These are phyloP conservation scores for Microcebus jonahi DNA, from an alignment of 2,113 vertebrate genomes.

Conservation along the genomic window DNA sequence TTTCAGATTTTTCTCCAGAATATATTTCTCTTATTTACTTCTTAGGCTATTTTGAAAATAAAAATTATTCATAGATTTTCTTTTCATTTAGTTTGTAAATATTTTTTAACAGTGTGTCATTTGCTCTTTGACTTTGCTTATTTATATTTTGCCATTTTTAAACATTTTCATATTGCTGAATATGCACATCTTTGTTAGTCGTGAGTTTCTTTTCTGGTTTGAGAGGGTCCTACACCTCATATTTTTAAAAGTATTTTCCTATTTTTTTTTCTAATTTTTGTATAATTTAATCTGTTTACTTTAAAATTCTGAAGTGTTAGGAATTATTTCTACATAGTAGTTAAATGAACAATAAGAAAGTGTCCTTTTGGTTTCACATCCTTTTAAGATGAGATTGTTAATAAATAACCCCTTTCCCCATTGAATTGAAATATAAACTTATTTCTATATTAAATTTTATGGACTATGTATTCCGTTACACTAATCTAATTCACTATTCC, in stretches of 20 bases:
- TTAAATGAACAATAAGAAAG: neutral
- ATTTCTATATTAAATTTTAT: neutral
- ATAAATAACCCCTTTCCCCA: neutral
- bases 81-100: neutral
- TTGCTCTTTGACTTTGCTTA: neutral
- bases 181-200: neutral
- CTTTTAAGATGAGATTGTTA: neutral
- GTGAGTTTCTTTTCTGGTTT: neutral
- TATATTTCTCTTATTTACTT: neutral
- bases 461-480: neutral
- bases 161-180: neutral
- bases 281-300: neutral
- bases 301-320: neutral
- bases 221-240: accelerated
- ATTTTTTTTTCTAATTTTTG: neutral
- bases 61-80: neutral
- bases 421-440: neutral
- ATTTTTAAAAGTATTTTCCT: neutral
- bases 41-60: neutral
- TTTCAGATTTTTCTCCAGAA: neutral
- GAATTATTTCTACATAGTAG: neutral
- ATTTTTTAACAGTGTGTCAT: neutral
- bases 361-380: neutral
- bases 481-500: neutral
- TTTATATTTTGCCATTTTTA: neutral